A percentile compares a stretch with the other conserved stretches of the same genome.
Conservation (phyloP, 2,113 vertebrate genomes). For the Chamaea fasciata region DNA sequence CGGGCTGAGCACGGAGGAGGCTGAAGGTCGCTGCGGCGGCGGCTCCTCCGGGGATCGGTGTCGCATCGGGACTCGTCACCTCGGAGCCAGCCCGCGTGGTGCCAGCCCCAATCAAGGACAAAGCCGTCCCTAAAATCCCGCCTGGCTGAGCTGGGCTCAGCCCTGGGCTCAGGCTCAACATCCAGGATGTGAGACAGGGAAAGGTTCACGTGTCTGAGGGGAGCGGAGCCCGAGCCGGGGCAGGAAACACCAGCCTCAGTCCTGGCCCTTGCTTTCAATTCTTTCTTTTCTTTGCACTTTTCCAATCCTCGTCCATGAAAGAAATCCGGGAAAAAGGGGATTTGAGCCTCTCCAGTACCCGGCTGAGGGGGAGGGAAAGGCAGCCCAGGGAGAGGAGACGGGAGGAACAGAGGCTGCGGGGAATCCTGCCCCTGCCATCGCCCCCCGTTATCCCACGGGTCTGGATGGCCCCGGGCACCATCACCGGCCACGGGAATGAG, state of each 20-base stretch:
- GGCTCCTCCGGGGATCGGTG: not conserved
- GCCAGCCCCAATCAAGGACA: not conserved
- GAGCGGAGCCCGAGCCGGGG: rapidly evolving
- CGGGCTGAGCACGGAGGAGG: not conserved
- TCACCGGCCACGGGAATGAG: rapidly evolving
- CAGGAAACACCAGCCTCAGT: not conserved
- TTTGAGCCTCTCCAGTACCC: not conserved
- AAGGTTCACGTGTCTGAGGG: rapidly evolving
- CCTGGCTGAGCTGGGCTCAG: not conserved
- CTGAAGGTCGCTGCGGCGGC: not conserved
- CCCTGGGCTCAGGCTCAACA: rapidly evolving
- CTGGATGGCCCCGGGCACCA: not conserved
- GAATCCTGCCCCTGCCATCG: not conserved
- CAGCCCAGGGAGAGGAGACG: not conserved
- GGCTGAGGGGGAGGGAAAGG: not conserved
- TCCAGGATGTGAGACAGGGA: not conserved
- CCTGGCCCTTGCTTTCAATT: rapidly evolving
- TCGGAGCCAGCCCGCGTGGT: not conserved
- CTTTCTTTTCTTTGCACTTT: not conserved
- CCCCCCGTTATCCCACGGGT: rapidly evolving
- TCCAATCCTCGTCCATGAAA: not conserved
- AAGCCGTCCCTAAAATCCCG: not conserved
- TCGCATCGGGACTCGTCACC: not conserved
- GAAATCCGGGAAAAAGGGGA: rapidly evolving
- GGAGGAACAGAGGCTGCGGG: not conserved